Conservation (phyloP, 2,888 invertebrate genomes). For the Andrena camellia region DNA sequence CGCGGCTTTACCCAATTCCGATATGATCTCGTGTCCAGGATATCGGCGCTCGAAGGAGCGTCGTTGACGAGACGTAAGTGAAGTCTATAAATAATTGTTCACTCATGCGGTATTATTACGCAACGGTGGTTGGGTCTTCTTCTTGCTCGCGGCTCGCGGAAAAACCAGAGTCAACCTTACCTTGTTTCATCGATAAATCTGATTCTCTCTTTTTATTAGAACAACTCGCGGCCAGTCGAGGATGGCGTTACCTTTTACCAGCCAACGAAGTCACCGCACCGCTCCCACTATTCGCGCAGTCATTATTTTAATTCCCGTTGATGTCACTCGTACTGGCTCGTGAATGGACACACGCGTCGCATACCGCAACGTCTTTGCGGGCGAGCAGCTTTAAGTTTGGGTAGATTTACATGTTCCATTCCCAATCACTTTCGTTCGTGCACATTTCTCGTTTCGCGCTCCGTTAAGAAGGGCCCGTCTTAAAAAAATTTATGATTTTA, state of each 20-base stretch:
- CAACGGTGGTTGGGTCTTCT: conserved; percentile 34
- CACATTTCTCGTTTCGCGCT: too few relatives aligned
- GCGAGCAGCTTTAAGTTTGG: neutral
- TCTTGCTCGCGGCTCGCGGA: conserved; percentile 4
- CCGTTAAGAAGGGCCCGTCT: too few relatives aligned
- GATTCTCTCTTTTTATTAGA: neutral
- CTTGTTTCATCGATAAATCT: neutral
- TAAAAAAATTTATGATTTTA: too few relatives aligned
- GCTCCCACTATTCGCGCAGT: too few relatives aligned
- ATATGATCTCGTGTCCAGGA: conserved; percentile 53
- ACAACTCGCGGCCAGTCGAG: neutral
- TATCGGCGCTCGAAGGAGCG: conserved; percentile 36
- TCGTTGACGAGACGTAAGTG: conserved; percentile 1
- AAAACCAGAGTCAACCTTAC: neutral
- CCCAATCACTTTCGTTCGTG: too few relatives aligned
- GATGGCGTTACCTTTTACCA: neutral
- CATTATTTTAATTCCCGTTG: conserved; percentile 4
- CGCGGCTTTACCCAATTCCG: conserved; percentile 26
- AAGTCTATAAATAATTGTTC: conserved; percentile 55
- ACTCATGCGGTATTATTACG: conserved; percentile 43
- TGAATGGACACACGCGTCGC: neutral
- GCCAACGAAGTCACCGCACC: conserved; percentile 3
- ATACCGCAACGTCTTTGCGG: neutral
- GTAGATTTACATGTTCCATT: neutral
- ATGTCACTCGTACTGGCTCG: conserved; percentile 2